Evolutionary conservation across 2,113 vertebrate genomes (phyloP).

Genomic region (Amazona guildingii): DNA sequence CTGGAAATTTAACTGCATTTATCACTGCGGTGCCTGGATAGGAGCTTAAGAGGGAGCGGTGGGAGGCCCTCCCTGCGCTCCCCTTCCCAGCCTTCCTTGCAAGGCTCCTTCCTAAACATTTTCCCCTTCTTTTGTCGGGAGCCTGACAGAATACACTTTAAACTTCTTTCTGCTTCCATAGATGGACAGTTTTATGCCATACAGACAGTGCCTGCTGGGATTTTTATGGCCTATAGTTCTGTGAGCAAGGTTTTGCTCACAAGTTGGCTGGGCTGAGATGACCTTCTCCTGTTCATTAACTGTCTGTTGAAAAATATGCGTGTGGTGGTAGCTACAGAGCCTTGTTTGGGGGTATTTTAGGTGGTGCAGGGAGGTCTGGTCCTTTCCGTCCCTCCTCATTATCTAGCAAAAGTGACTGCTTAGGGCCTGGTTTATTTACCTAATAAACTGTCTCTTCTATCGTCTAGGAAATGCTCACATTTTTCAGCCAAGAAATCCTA

Average conservation of each 20-base stretch:
- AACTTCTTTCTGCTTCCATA: neutral
- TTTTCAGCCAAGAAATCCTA: slow-evolving; percentile 88
- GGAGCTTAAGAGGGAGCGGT: neutral
- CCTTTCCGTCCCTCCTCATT: slow-evolving; percentile 65
- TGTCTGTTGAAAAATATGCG: slow-evolving; percentile 24
- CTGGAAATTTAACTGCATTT: neutral
- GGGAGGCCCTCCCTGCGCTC: fast-evolving
- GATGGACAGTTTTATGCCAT: slow-evolving; percentile 1
- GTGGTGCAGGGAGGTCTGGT: slow-evolving; percentile 38
- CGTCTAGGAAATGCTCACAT: slow-evolving; percentile 82
- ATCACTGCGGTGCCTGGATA: neutral
- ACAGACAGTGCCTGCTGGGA: slow-evolving; percentile 9
- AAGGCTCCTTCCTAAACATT: neutral
- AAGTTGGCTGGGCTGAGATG: neutral
- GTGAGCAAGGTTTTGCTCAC: slow-evolving; percentile 12
- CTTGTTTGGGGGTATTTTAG: slow-evolving; percentile 27
- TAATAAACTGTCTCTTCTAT: slow-evolving; percentile 85
- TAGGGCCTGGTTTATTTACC: slow-evolving; percentile 83
- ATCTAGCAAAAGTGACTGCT: slow-evolving; percentile 66
- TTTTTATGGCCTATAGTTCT: slow-evolving; percentile 40
- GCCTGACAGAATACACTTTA: neutral
- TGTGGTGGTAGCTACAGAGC: neutral
- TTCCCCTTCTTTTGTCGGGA: neutral
- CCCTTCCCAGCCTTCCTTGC: neutral
- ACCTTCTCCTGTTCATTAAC: slow-evolving; percentile 58